Evolutionary conservation across 2,113 vertebrate species (phyloP).

Genomic region (Megalops atlanticus): DNA sequence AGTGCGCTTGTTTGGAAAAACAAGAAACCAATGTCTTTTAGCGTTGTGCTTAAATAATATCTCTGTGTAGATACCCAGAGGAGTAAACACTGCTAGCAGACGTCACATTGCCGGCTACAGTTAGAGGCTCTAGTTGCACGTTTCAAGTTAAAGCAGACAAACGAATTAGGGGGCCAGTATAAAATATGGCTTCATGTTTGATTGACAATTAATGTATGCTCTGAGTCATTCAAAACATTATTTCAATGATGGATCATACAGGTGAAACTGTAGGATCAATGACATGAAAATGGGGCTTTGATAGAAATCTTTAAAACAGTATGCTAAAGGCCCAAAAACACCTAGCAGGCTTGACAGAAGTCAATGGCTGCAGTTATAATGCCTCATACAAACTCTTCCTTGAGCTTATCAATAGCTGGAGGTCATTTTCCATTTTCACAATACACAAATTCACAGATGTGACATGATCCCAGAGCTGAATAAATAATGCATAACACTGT

Average conservation of each 20-base stretch:
- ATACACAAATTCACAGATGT: background rate
- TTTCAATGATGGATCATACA: background rate
- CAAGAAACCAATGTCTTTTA: background rate
- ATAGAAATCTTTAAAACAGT: no score
- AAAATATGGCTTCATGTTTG: background rate
- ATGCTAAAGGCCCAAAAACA: background rate
- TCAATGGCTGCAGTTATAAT: background rate
- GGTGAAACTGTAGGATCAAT: background rate
- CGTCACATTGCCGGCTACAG: background rate
- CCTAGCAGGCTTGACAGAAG: background rate
- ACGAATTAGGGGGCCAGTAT: background rate
- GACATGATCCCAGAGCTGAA: background rate
- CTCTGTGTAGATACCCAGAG: background rate
- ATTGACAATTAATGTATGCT: background rate
- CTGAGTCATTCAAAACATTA: background rate
- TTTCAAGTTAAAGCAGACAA: background rate
- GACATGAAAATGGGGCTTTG: no score
- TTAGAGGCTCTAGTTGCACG: background rate
- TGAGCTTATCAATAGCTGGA: background rate
- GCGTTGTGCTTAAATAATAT: background rate
- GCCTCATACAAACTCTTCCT: background rate
- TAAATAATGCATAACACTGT: background rate
- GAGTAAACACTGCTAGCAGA: background rate
- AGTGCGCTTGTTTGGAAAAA: background rate
- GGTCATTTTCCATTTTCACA: background rate